These are phyloP conservation scores for Amiota mariae DNA, from an alignment of 2,888 invertebrate genomes.

Conservation along the genomic window DNA sequence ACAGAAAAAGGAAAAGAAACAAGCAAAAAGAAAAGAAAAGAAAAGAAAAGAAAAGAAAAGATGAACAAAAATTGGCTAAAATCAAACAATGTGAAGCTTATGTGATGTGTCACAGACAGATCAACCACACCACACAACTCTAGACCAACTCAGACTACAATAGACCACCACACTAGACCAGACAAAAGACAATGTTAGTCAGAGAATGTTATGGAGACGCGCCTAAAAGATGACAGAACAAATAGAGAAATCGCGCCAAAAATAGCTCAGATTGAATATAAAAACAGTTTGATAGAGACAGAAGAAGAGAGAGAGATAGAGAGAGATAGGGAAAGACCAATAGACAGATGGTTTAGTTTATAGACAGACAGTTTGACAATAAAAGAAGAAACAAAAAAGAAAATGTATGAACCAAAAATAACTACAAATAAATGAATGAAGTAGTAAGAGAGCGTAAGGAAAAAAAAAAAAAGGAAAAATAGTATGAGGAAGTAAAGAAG, in stretches of 20 bases:
- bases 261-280: not conserved
- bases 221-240: slow-evolving; percentile 40
- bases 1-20: slow-evolving; percentile 58
- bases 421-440: slow-evolving; percentile 48
- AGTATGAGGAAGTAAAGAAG: slow-evolving; percentile 37
- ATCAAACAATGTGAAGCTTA: slow-evolving; percentile 35
- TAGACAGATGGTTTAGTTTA: not conserved
- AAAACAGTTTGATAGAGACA: no score
- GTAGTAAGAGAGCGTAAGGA: not conserved
- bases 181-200: no score
- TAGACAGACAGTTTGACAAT: not conserved
- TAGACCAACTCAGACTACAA: no score
- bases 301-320: slow-evolving; percentile 47
- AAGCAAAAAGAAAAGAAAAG: slow-evolving; percentile 47
- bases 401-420: slow-evolving; percentile 29
- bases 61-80: slow-evolving; percentile 27
- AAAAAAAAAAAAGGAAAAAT: slow-evolving; percentile 44
- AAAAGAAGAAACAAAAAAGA: not conserved
- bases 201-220: slow-evolving; percentile 53
- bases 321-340: slow-evolving; percentile 43
- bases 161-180: no score
- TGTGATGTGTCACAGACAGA: slow-evolving; percentile 59
- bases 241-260: slow-evolving; percentile 38
- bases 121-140: not conserved
- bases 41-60: slow-evolving; percentile 49